Conservation (phyloP, 2,113 vertebrate genomes). For the Xenopus borealis region DNA sequence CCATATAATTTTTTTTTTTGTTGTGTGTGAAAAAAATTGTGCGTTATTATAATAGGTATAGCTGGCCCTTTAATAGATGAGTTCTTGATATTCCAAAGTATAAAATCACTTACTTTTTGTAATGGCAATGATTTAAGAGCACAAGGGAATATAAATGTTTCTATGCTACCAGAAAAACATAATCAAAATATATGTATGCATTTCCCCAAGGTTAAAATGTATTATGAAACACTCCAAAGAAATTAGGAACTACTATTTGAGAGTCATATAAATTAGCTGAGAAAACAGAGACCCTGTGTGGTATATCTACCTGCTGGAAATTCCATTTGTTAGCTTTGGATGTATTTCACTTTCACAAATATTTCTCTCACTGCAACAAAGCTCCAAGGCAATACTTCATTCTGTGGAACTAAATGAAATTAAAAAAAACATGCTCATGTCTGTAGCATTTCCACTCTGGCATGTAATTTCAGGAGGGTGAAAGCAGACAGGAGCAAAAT, state of each 20-base stretch:
- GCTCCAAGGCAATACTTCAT: neutral
- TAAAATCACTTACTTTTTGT: too few relatives aligned
- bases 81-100: too few relatives aligned
- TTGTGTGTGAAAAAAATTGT: too few relatives aligned
- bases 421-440: neutral
- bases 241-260: neutral
- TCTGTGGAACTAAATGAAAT: neutral
- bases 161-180: too few relatives aligned
- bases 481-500: neutral
- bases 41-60: too few relatives aligned
- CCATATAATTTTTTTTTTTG: too few relatives aligned
- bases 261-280: neutral
- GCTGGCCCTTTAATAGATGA: too few relatives aligned
- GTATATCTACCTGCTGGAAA: slow-evolving; percentile 7
- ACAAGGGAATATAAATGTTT: too few relatives aligned
- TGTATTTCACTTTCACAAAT: slow-evolving; percentile 6
- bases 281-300: slow-evolving; percentile 1
- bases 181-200: too few relatives aligned
- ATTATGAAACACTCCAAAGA: slow-evolving; percentile 13
- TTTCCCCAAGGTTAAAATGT: neutral
- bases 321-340: slow-evolving; percentile 21
- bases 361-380: slow-evolving; percentile 1
- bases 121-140: too few relatives aligned
- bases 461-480: neutral
- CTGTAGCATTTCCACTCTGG: slow-evolving; percentile 1